Conservation (phyloP, 2,888 invertebrate species). For the Mesorhabditis belari region DNA sequence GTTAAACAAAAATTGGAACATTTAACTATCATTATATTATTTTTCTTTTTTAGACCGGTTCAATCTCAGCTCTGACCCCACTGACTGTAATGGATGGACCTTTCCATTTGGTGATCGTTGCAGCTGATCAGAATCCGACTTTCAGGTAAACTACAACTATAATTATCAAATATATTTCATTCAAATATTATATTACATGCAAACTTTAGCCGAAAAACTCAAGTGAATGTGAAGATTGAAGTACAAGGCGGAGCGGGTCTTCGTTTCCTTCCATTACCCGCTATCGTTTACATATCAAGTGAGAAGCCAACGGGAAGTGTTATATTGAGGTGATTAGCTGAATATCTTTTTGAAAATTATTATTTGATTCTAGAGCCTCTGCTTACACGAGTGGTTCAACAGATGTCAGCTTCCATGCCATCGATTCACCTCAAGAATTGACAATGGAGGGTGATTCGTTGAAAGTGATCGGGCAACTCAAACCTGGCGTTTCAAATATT, state of each 20-base stretch:
- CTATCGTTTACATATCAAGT: slow-evolving; percentile 46
- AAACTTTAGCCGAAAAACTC: neutral
- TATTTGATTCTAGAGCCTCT: slow-evolving; percentile 10
- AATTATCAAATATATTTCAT: neutral
- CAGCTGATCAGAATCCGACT: slow-evolving; percentile 18
- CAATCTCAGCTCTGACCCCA: slow-evolving; percentile 22
- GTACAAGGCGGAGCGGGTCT: slow-evolving; percentile 19
- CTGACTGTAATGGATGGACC: slow-evolving; percentile 29
- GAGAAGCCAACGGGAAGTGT: slow-evolving; percentile 42
- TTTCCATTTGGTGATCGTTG: slow-evolving; percentile 35
- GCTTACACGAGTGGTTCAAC: slow-evolving; percentile 8
- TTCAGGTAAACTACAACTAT: neutral
- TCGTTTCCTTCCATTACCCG: slow-evolving; percentile 45
- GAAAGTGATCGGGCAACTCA: slow-evolving; percentile 7
- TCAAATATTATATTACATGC: slow-evolving; percentile 1
- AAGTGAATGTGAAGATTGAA: slow-evolving; percentile 15
- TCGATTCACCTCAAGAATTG: slow-evolving; percentile 23
- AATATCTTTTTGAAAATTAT: too few relatives aligned
- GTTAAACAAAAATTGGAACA: too few relatives aligned
- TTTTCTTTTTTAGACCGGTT: slow-evolving; percentile 30
- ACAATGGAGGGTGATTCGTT: slow-evolving; percentile 29
- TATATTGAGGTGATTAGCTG: slow-evolving; percentile 16
- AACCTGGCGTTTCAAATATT: neutral
- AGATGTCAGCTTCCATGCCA: slow-evolving; percentile 20
- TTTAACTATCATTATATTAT: too few relatives aligned